phyloP scores from a whole-genome alignment of 1,140 invertebrate species.

The Caenorhabditis latens region DNA sequence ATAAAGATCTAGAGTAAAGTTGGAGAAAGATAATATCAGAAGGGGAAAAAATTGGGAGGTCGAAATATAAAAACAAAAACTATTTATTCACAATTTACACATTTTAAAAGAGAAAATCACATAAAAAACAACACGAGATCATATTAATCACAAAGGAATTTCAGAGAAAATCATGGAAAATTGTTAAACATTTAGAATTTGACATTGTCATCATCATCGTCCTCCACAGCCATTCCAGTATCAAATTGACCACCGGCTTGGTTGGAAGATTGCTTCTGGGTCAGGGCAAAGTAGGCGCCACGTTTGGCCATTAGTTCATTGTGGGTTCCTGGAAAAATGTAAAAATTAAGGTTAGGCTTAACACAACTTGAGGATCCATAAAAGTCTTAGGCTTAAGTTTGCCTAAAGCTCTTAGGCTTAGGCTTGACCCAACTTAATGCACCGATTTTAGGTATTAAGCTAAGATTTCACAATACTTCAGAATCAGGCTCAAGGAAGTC shows the following conservation, averaged over 20 bases:
- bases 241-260: slow-evolving; percentile 4
- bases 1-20: too few species aligned
- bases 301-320: slow-evolving; percentile 84
- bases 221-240: not conserved
- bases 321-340: slow-evolving; percentile 85
- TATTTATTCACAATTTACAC: too few species aligned
- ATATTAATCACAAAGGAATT: not conserved
- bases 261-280: slow-evolving; percentile 61
- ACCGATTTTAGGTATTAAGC: too few species aligned
- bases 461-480: too few species aligned
- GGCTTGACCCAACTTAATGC: too few species aligned
- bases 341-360: not conserved
- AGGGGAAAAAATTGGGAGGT: too few species aligned
- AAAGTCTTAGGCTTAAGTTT: too few species aligned
- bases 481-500: too few species aligned
- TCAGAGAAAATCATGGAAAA: not conserved
- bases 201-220: slow-evolving; percentile 39
- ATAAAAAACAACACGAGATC: not conserved
- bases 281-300: slow-evolving; percentile 86
- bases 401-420: too few species aligned
- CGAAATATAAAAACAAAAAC: too few species aligned
- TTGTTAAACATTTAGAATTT: slow-evolving; percentile 40
- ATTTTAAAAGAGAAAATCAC: not conserved
- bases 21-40: too few species aligned
- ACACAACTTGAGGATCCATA: not conserved